These are phyloP conservation scores for Drosophila melanosoma DNA, from an alignment of 2,888 invertebrate genomes.

Conservation along the genomic window DNA sequence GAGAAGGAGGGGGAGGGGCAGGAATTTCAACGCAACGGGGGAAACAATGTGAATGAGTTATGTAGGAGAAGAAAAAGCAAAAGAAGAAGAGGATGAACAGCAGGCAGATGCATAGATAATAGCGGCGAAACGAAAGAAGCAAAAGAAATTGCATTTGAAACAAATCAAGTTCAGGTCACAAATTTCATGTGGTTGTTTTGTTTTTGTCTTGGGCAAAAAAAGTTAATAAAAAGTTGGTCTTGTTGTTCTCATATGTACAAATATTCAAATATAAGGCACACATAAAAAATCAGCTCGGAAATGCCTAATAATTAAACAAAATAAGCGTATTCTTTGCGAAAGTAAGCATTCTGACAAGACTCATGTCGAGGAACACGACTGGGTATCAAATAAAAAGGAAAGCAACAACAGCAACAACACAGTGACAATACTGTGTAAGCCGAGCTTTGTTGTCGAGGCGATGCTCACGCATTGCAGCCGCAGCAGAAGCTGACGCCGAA, in stretches of 20 bases:
- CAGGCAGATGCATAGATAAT: neutral
- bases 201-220: constrained; percentile 16
- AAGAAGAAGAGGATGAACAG: neutral
- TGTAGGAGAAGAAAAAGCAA: constrained; percentile 34
- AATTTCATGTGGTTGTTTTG: constrained; percentile 43
- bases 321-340: neutral
- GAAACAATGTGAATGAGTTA: constrained; percentile 52
- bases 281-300: neutral
- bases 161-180: constrained; percentile 71
- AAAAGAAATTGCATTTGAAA: constrained; percentile 30
- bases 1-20: constrained; percentile 39
- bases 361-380: neutral
- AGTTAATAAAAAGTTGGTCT: constrained; percentile 30
- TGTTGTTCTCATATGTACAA: constrained; percentile 4
- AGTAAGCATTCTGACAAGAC: neutral
- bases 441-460: neutral
- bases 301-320: neutral
- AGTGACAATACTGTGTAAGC: neutral
- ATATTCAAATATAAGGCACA: neutral
- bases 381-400: neutral
- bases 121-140: constrained; percentile 10
- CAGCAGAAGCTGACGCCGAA: constrained; percentile 3
- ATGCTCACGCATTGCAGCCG: constrained; percentile 4
- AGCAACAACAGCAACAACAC: neutral
- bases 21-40: constrained; percentile 59